A percentile compares a stretch with the other conserved stretches of the same genome.
Conservation (phyloP, 2,797 vertebrate genomes). For the Etheostoma nigrum region DNA sequence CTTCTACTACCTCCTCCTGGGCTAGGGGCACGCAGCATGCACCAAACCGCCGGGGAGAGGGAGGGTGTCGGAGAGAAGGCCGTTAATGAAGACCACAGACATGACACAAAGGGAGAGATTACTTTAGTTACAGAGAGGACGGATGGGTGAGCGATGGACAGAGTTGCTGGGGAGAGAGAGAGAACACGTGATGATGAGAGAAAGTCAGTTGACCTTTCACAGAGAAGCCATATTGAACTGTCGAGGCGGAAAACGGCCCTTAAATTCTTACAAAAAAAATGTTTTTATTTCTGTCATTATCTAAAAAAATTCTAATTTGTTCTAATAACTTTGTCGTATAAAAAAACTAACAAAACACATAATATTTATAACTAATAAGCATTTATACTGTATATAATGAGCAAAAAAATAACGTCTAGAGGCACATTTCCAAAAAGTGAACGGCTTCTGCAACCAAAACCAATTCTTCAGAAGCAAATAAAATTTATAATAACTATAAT, state of each 20-base stretch:
- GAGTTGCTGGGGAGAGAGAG: conserved; percentile 68
- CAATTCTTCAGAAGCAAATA: too few species aligned
- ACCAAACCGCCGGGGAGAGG: conserved; percentile 75
- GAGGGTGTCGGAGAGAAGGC: conserved; percentile 68
- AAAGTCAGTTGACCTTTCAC: conserved; percentile 64
- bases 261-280: too few species aligned
- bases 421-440: too few species aligned
- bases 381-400: too few species aligned
- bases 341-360: too few species aligned
- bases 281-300: too few species aligned
- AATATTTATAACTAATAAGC: too few species aligned
- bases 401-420: too few species aligned
- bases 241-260: conserved; percentile 18
- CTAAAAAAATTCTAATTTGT: too few species aligned
- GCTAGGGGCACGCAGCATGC: conserved; percentile 88
- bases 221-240: conserved; percentile 56
- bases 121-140: conserved; percentile 71
- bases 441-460: too few species aligned
- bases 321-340: too few species aligned
- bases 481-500: too few species aligned
- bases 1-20: conserved; percentile 86
- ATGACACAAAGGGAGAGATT: conserved; percentile 74
- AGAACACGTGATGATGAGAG: conserved; percentile 65
- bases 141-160: conserved; percentile 62
- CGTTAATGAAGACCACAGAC: conserved; percentile 80